These are phyloP conservation scores for Trileptium ribeirensis DNA, from an alignment of 2,888 invertebrate genomes.

Conservation along the genomic window DNA sequence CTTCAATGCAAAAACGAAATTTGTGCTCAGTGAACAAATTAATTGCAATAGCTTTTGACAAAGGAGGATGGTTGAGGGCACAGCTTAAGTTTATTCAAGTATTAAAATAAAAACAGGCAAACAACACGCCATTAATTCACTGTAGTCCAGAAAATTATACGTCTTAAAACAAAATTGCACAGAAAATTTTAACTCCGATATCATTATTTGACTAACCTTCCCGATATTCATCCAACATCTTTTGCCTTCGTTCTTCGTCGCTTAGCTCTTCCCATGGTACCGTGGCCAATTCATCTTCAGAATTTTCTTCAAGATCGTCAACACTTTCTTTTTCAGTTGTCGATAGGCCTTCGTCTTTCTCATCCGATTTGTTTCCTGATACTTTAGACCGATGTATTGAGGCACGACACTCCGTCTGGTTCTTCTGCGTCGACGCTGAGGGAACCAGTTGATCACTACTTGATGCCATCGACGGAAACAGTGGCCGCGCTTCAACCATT, in stretches of 20 bases:
- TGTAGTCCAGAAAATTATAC: no score
- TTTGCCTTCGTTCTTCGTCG: not conserved
- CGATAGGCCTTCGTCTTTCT: no score
- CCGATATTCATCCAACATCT: not conserved
- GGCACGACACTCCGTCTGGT: not conserved
- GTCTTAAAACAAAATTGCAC: no score
- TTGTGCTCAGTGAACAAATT: no score
- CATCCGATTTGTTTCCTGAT: not conserved
- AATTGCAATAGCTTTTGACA: no score
- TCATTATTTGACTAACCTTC: conserved; percentile 1
- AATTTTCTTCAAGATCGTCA: not conserved
- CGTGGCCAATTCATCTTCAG: not conserved
- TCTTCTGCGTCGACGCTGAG: not conserved
- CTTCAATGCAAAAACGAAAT: no score
- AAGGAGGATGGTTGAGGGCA: no score
- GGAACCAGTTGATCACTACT: not conserved
- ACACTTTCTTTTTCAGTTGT: not conserved
- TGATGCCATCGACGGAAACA: conserved; percentile 3
- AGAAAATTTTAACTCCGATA: no score
- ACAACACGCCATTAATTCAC: no score
- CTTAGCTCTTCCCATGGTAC: conserved; percentile 19
- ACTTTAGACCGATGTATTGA: not conserved
- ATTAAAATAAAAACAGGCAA: no score
- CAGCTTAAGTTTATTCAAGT: no score
- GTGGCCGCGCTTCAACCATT: conserved; percentile 10